Evolutionary conservation across 2,888 invertebrate species (phyloP).

Genomic region (Allophyes oxyacanthae): DNA sequence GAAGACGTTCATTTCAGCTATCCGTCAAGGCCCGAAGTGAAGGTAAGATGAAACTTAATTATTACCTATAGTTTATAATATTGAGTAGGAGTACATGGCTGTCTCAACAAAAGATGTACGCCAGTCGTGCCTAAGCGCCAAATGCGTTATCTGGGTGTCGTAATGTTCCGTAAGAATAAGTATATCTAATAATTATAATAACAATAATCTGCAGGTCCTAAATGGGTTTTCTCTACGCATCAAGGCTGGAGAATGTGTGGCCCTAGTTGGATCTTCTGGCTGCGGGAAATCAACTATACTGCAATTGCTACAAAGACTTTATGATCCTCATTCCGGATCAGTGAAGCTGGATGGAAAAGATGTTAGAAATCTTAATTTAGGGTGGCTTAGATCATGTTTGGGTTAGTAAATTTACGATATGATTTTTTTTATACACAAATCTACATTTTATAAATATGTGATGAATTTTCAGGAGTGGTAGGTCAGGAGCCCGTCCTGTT

Average conservation of each 20-base stretch:
- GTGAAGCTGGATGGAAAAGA: slow-evolving; percentile 91
- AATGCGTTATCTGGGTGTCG: too few species aligned
- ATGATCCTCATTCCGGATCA: slow-evolving; percentile 90
- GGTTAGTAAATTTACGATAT: slow-evolving; percentile 73
- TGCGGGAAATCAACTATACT: slow-evolving; percentile 95
- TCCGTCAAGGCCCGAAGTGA: slow-evolving; percentile 93
- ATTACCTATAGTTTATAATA: too few species aligned
- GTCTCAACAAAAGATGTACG: too few species aligned
- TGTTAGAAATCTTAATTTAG: slow-evolving; percentile 91
- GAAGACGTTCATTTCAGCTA: slow-evolving; percentile 93
- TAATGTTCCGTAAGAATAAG: too few species aligned
- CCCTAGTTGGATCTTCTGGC: slow-evolving; percentile 93
- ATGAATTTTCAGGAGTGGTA: slow-evolving; percentile 90
- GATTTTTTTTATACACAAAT: not conserved
- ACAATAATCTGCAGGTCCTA: slow-evolving; percentile 85
- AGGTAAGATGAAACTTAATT: slow-evolving; percentile 73
- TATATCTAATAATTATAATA: too few species aligned
- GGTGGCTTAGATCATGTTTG: slow-evolving; percentile 93
- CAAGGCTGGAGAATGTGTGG: slow-evolving; percentile 92
- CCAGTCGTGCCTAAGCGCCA: too few species aligned
- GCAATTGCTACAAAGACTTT: slow-evolving; percentile 93
- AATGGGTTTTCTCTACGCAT: slow-evolving; percentile 91
- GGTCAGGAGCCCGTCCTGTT: slow-evolving; percentile 97
- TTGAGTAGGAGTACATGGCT: too few species aligned
- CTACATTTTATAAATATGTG: not conserved